Evolutionary conservation across 2,113 vertebrate species (phyloP).

Genomic region (Thinocorus orbignyianus): DNA sequence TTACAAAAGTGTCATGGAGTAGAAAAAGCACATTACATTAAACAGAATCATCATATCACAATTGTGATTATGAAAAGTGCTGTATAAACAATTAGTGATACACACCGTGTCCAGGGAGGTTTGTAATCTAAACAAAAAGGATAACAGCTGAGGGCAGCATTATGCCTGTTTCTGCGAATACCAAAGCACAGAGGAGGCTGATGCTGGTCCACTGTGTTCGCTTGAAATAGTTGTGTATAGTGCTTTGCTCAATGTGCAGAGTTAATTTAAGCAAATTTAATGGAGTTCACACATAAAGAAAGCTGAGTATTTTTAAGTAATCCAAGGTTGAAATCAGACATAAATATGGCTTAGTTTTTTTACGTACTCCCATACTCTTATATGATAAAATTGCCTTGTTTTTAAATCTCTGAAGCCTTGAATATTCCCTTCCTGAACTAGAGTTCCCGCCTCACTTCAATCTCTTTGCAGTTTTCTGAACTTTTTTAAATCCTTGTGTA

Average conservation of each 20-base stretch:
- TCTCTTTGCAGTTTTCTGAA: not conserved
- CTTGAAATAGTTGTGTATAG: not conserved
- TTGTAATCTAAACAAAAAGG: not conserved
- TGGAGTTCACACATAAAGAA: not conserved
- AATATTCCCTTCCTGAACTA: not conserved
- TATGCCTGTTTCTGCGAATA: not conserved
- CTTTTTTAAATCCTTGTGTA: not conserved
- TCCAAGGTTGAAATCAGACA: not conserved
- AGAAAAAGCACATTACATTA: not conserved
- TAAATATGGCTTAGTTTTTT: not conserved
- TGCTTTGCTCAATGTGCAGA: not conserved
- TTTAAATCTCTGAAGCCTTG: not conserved
- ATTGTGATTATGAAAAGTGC: not conserved
- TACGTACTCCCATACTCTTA: not conserved
- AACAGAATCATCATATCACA: not conserved
- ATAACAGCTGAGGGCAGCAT: not conserved
- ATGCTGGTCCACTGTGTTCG: not conserved
- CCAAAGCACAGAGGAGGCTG: not conserved
- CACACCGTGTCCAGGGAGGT: not conserved
- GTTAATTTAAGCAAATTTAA: not conserved
- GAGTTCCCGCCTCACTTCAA: not conserved
- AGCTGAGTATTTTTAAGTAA: not conserved
- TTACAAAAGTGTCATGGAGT: not conserved
- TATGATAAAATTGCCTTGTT: not conserved
- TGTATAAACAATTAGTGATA: not conserved